A percentile compares a stretch with the other conserved stretches of the same genome.
Conservation (phyloP, 2,797 vertebrate species). For the Hirundo rustica region DNA sequence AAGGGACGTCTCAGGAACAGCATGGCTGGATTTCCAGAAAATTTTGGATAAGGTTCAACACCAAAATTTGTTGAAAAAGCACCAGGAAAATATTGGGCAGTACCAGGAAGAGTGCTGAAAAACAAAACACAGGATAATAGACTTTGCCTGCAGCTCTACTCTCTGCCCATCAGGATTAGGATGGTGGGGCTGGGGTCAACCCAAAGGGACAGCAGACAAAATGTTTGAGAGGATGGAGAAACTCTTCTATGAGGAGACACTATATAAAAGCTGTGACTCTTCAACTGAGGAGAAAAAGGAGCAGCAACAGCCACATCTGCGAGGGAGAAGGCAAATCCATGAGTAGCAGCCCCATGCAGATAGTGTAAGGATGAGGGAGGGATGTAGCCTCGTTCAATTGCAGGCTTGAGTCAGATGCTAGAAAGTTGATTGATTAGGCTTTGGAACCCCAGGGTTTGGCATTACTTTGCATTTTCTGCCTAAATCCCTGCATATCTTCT, state of each 20-base stretch:
- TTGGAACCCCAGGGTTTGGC: background rate
- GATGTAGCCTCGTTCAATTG: background rate
- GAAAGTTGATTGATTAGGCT: background rate
- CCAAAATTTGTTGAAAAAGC: background rate
- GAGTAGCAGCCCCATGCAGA: background rate
- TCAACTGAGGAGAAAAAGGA: background rate
- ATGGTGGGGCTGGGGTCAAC: background rate
- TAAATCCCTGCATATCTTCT: background rate
- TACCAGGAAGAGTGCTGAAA: background rate
- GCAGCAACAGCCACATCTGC: background rate
- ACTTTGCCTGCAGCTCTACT: background rate
- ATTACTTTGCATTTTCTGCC: conserved; percentile 17
- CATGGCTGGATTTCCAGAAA: background rate
- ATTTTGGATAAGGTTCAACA: background rate
- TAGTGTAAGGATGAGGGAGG: background rate
- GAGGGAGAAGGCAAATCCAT: background rate
- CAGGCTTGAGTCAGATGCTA: background rate
- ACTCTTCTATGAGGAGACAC: background rate
- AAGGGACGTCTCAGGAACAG: background rate
- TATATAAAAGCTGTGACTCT: background rate
- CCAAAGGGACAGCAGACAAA: background rate
- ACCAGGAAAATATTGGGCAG: background rate
- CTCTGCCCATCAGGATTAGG: background rate
- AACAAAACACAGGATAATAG: background rate
- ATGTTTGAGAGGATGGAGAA: background rate